Evolutionary conservation across 1,140 invertebrate species (phyloP).

Genomic region (Colletes latitarsis): DNA sequence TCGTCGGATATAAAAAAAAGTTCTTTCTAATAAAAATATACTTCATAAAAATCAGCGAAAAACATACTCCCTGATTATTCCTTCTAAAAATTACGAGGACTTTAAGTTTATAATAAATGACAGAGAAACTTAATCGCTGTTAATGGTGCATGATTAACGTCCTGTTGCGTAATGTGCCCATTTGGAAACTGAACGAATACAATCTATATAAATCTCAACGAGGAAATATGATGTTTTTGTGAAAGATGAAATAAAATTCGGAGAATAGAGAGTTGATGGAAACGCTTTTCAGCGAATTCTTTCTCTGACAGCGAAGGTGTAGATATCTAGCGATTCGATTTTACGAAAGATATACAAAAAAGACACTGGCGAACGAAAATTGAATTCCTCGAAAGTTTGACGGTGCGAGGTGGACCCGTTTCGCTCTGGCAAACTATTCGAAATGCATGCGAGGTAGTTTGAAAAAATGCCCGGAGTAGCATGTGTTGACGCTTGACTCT

Average conservation of each 20-base stretch:
- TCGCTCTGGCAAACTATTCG: not conserved
- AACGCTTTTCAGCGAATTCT: not conserved
- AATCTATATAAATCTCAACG: too few species aligned
- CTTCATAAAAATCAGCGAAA: too few species aligned
- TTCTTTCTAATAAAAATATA: too few species aligned
- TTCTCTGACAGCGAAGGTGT: not conserved
- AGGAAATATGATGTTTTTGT: too few species aligned
- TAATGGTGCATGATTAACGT: too few species aligned
- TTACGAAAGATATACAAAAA: not conserved
- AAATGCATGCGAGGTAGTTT: slow-evolving; percentile 4
- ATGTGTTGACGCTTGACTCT: slow-evolving; percentile 48
- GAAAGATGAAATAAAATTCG: not conserved
- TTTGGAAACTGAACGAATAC: too few species aligned
- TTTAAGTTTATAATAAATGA: too few species aligned
- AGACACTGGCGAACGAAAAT: slow-evolving; percentile 1
- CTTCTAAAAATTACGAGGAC: too few species aligned
- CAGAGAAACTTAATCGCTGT: too few species aligned
- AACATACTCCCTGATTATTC: too few species aligned
- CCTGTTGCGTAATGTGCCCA: too few species aligned
- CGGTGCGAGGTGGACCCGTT: not conserved
- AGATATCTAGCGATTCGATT: not conserved
- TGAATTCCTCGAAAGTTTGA: slow-evolving; percentile 25
- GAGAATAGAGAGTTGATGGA: not conserved
- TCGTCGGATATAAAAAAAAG: too few species aligned
- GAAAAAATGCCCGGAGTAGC: slow-evolving; percentile 45